Base-by-base conservation (phyloP, 2,888 invertebrate species). In the Nesidiocoris tenuis region DNA sequence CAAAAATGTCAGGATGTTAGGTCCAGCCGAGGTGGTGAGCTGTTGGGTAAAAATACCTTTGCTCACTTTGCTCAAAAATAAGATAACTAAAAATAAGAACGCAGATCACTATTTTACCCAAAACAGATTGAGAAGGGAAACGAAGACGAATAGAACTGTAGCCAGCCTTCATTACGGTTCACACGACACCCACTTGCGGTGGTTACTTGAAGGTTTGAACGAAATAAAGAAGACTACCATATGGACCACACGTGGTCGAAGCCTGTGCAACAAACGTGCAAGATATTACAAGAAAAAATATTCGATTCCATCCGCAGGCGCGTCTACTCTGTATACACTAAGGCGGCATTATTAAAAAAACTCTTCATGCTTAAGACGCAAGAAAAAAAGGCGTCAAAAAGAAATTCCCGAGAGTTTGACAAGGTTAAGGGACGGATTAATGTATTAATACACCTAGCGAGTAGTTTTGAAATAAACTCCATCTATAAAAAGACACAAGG, bases 371-470 rank as follows among this genome's bases (percentile, higher is more conserved):
- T 39, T 3, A 12, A 39, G 5, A 7, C 39, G 39, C 3, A 12
- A 39, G 12, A 39, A 39, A 39, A 39, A 39, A 39, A 39, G 39
- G 39, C 12, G 39, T 39, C 39, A 39, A 39, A 39, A 39, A 39
- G 39, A 39, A 39, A 39, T 39, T 39, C 39, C 12, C 39, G 5
- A 21, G 55, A 54, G 54, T 55, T 21, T 56, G 67, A 67, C 67
- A 67, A 67, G 67, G 54, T 67, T 67, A 54, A 67, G 55, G 21
- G 17, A 39, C 56, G 22, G 55, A 19, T 17, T 19, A 19, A 19
- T n/a, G n/a, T 66, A 67, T 56, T 55, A 67, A 67, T 67, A 67
- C 39, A 56, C 67, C 19, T 22, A 67, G 67, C 55, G 55, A 67
- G 39, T 22, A 67, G 54, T 67, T 67, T 55, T 22, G 67, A 67